A percentile compares a stretch with the other conserved stretches of the same genome.
Evolutionary conservation across 2,888 invertebrate species (phyloP).

Genomic region (Schrankia costaestrigalis): DNA sequence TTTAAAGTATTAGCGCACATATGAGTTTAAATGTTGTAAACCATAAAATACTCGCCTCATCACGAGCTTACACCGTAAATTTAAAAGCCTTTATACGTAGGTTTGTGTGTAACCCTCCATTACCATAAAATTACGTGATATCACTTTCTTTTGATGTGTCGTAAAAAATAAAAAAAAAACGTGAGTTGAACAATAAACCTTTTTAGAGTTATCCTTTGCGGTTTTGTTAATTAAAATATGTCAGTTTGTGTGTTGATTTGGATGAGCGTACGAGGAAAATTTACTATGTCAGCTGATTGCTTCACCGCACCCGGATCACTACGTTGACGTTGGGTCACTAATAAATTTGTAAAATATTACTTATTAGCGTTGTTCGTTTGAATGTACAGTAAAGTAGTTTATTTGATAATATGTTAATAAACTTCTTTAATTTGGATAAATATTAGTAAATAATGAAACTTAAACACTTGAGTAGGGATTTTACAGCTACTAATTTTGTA

Average conservation of each 20-base stretch:
- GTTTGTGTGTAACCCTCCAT: constrained; percentile 64
- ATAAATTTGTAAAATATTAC: too few species aligned
- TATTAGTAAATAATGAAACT: too few species aligned
- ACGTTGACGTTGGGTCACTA: too few species aligned
- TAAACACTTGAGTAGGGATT: too few species aligned
- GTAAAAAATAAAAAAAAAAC: constrained; percentile 69
- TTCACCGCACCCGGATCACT: too few species aligned
- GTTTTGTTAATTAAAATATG: constrained; percentile 41
- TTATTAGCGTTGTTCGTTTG: too few species aligned
- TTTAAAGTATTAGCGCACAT: constrained; percentile 31
- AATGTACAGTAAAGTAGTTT: too few species aligned
- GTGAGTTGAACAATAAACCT: constrained; percentile 40
- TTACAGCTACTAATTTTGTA: too few species aligned
- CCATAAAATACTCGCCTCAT: constrained; percentile 64
- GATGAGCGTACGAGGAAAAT: not conserved
- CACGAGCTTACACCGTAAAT: constrained; percentile 66
- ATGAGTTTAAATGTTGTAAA: constrained; percentile 58
- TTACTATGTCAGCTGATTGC: constrained; percentile 6
- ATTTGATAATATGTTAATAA: too few species aligned
- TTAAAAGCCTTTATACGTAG: constrained; percentile 70
- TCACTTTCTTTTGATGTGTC: constrained; percentile 78
- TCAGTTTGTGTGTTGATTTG: constrained; percentile 17
- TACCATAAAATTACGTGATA: constrained; percentile 77
- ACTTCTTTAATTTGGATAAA: too few species aligned
- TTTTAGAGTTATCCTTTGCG: constrained; percentile 30